phyloP scores from a whole-genome alignment of 2,797 vertebrate genomes.

The Coilia nasus region DNA sequence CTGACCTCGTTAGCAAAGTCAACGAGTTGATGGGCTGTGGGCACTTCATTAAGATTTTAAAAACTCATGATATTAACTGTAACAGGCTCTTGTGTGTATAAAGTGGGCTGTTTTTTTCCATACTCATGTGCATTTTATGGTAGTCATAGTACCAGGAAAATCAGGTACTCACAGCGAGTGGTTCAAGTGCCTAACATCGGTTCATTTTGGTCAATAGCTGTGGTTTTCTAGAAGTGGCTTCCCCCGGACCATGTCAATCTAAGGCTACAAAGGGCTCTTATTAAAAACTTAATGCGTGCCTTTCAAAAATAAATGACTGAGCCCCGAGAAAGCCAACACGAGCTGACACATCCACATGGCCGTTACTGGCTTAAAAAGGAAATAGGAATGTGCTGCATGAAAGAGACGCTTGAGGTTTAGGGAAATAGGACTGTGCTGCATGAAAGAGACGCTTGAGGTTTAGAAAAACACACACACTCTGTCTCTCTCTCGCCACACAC shows the following conservation, averaged over 20 bases:
- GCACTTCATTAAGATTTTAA: not conserved
- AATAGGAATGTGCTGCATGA: constrained; percentile 1
- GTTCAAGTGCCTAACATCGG: not conserved
- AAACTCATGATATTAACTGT: not conserved
- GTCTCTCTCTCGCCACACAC: not conserved
- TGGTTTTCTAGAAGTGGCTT: not conserved
- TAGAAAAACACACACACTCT: not conserved
- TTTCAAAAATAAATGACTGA: constrained; percentile 23
- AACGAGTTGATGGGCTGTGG: not conserved
- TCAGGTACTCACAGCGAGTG: not conserved
- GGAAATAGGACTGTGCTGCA: not conserved
- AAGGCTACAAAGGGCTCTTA: not conserved
- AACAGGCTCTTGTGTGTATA: not conserved
- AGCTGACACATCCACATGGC: constrained; percentile 4
- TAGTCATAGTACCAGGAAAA: not conserved
- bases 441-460: constrained; percentile 11
- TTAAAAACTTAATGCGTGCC: constrained; percentile 9
- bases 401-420: not conserved
- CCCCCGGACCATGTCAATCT: not conserved
- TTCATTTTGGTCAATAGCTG: constrained; percentile 11
- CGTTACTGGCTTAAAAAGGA: not conserved
- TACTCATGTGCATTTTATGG: not conserved
- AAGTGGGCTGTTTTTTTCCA: not conserved
- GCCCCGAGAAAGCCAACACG: not conserved
- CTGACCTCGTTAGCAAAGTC: constrained; percentile 26